Evolutionary conservation across 2,113 vertebrate species (phyloP), one percentile per base, ranked within the genome.

Genomic region (Clarias macrocephalus): DNA sequence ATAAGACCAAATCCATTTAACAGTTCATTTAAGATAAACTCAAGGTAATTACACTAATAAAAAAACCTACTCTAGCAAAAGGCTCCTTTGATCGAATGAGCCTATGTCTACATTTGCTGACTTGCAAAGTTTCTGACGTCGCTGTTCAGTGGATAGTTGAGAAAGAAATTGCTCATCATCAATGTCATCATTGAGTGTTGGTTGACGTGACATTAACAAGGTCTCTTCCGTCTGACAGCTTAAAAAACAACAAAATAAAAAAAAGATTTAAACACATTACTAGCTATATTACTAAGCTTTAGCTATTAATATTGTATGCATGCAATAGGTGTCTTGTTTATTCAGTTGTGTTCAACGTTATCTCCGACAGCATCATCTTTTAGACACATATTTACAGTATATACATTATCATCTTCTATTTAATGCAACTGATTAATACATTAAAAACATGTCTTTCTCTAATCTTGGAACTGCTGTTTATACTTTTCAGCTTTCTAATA

Each of bases 221-320:
- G 95, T 96, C 86, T 95, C 95, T 5, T 96, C 96, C 0, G 96
- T 96, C 90, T 92, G 91, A 79, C 96, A 96, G 90, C 96, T 96
- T 87, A 72, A 87, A 77, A 56, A 81, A 21, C 82, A 54, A 60
- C n/a, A 80, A 48, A 37, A 0, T 79, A 63, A 66, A 3, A 84
- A 84, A 85, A 42, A 75, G 0, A 72, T 23, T 33, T 15, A n/a
- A 30, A 42, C 60, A 79, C 8, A 80, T 56, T 54, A 77, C 12
- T 68, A 30, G 65, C 65, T 68, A 18, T 68, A 68, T 68, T 37
- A 72, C 48, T 6, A 11, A 9, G 18, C 8, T 37, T 18, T 70
- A 70, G 3, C 28, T 73, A 23, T 21, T 21, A 10, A 21, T 73
- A 1, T n/a, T 13, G 21, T 10, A 52, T 76, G 37, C 3, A 52